Evolutionary conservation across 2,113 vertebrate genomes (phyloP).

Genomic region (Gulo gulo): DNA sequence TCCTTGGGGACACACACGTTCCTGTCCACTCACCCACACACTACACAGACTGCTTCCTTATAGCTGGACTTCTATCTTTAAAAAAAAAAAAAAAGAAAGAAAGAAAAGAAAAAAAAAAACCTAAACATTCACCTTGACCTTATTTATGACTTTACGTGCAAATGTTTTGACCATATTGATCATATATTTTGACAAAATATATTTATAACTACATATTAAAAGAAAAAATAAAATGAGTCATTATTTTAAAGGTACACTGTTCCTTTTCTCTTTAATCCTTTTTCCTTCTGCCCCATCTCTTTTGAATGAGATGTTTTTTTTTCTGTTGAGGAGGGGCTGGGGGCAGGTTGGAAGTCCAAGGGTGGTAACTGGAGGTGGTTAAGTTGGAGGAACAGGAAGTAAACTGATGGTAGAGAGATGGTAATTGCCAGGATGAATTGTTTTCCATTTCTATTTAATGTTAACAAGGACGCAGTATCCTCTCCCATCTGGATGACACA

Average conservation of each 20-base stretch:
- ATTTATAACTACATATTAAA: conserved; percentile 99
- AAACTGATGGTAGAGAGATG: conserved; percentile 17
- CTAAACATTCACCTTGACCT: conserved; percentile 90
- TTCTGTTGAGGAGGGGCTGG: neutral
- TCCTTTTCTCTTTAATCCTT: conserved; percentile 74
- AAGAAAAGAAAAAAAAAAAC: conserved; percentile 30
- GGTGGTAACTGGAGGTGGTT: conserved; percentile 7
- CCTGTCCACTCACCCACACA: conserved; percentile 54
- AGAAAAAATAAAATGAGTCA: conserved; percentile 95
- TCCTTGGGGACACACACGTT: neutral
- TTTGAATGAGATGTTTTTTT: conserved; percentile 7
- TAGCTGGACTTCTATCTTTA: conserved; percentile 75
- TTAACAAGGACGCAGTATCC: conserved; percentile 51
- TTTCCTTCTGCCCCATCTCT: neutral
- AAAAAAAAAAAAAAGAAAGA: conserved; percentile 22
- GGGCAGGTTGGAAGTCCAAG: neutral
- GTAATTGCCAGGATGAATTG: conserved; percentile 48
- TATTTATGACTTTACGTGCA: conserved; percentile 99
- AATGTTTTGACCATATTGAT: conserved; percentile 98
- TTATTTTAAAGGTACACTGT: conserved; percentile 95
- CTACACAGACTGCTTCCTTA: conserved; percentile 72
- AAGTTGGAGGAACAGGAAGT: conserved; percentile 17
- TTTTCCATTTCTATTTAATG: conserved; percentile 54
- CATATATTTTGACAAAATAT: conserved; percentile 99
- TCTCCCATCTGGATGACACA: conserved; percentile 67